Conservation (phyloP, 2,797 vertebrate species). For the Epinephelus malabaricus region DNA sequence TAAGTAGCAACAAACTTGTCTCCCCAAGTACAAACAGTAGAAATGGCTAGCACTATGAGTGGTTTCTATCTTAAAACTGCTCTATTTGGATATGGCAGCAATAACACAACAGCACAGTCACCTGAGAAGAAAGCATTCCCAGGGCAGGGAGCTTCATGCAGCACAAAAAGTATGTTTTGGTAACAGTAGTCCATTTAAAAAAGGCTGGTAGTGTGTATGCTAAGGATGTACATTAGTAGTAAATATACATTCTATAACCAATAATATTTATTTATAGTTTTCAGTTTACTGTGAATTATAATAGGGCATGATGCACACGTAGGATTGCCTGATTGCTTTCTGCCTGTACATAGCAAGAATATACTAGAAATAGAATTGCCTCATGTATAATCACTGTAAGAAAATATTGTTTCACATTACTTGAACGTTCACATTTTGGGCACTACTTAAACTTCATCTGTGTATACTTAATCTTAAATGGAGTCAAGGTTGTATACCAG, state of each 20-base stretch:
- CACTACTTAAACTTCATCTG: conserved; percentile 44
- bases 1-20: conserved; percentile 26
- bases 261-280: conserved; percentile 56
- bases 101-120: conserved; percentile 47
- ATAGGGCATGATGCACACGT: conserved; percentile 51
- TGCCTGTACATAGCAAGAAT: conserved; percentile 69
- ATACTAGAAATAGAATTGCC: conserved; percentile 58
- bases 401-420: conserved; percentile 60
- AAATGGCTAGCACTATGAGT: conserved; percentile 11
- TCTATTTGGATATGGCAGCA: conserved; percentile 46
- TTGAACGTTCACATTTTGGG: conserved; percentile 59
- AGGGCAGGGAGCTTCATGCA: conserved; percentile 31
- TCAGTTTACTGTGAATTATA: conserved; percentile 53
- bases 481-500: conserved; percentile 43
- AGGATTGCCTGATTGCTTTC: conserved; percentile 53
- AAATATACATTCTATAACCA: conserved; percentile 50
- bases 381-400: conserved; percentile 39
- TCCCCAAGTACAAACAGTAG: not conserved
- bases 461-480: conserved; percentile 51
- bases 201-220: conserved; percentile 15
- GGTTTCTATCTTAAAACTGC: conserved; percentile 21
- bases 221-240: conserved; percentile 51
- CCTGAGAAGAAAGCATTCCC: conserved; percentile 11
- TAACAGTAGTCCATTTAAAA: conserved; percentile 6
- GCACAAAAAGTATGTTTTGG: conserved; percentile 32